A percentile compares a stretch with the other conserved stretches of the same genome.
Evolutionary conservation across 2,113 vertebrate genomes (phyloP).

Genomic region (Lichenostomus cassidix): DNA sequence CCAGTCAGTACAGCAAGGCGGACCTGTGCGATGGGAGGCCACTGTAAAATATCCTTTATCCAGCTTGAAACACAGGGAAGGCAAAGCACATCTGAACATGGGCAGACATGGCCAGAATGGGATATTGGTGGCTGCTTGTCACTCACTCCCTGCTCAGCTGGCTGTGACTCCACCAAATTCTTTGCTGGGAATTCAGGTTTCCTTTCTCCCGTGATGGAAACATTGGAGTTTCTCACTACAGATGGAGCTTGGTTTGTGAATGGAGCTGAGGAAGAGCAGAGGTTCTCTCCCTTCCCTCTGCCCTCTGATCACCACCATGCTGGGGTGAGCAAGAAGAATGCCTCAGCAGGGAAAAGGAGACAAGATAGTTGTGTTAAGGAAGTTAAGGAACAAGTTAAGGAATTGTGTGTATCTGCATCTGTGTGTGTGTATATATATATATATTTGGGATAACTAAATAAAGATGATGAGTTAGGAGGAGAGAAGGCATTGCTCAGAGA

Average conservation of each 20-base stretch:
- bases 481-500: not conserved
- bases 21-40: not conserved
- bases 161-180: not conserved
- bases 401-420: not conserved
- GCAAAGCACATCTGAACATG: accelerated
- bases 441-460: not conserved
- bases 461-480: not conserved
- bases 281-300: not conserved
- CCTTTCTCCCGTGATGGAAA: not conserved
- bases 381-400: too few relatives aligned
- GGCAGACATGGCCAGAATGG: not conserved
- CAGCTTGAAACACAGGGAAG: not conserved
- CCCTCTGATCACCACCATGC: accelerated
- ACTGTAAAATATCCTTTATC: not conserved
- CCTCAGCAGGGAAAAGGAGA: not conserved
- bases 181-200: not conserved
- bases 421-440: too few relatives aligned
- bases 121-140: not conserved
- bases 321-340: not conserved
- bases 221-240: accelerated
- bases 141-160: not conserved
- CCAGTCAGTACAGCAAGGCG: not conserved
- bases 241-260: not conserved
- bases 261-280: not conserved
- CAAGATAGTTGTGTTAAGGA: not conserved